Evolutionary conservation across 2,888 invertebrate genomes (phyloP), one percentile per base, ranked within the genome.

Genomic region (Eudasyphora cyanicolor): DNA sequence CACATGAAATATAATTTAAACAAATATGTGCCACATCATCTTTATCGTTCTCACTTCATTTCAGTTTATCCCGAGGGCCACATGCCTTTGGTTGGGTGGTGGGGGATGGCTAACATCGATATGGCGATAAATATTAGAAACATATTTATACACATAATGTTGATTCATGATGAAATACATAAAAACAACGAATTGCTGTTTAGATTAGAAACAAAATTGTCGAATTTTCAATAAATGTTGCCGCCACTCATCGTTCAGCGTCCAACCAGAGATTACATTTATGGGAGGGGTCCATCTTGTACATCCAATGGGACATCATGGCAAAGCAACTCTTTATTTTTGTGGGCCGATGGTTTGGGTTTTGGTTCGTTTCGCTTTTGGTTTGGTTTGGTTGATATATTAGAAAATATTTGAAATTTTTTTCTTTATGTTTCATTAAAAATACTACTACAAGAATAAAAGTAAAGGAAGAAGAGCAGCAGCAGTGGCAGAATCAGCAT

Each of bases 391-490:
- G 67, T 82, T 75, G 77, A 83, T 80, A 60, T 64, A 83, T 80
- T 75, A 75, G 71, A 79, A 83, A 75, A 83, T 71, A 71, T 67
- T 80, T 75, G n/a, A 45, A 67, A 77, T 80, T 67, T 80, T n/a
- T n/a, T 80, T 78, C 29, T 74, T 54, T 62, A 79, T 49, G 35
- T 75, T 80, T 75, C 75, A 80, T 78, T 80, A 78, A 76, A 57
- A 38, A 12, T 24, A 10, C 14, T 17, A 51, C n/a, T 17, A 70
- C 4, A 32, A 29, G 4, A 71, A 32, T n/a, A 17, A 17, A 76
- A 73, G 21, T 27, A 49, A 19, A 51, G 38, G n/a, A 73, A 67
- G 0, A 74, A 70, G 8, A 77, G 57, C 32, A 73, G 38, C 35
- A 32, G 12, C 35, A 42, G 12, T 10, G 21, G 19, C 10, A 77